Conservation (phyloP, 2,888 invertebrate genomes). For the Buathra laborator region DNA sequence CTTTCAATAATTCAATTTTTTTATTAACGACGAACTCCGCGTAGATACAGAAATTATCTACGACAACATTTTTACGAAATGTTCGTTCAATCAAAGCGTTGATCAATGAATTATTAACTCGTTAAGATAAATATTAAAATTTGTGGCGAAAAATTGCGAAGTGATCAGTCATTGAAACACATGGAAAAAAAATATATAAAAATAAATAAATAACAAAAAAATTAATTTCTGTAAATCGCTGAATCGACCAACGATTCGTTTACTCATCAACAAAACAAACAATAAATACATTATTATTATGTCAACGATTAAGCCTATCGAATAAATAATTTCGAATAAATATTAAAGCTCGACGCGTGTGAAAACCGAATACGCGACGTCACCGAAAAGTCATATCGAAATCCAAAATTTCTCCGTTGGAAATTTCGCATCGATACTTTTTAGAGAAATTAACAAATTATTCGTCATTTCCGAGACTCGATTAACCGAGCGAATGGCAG, state of each 20-base stretch:
- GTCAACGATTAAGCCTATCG: conserved; percentile 51
- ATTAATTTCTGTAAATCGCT: conserved; percentile 62
- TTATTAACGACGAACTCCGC: background rate
- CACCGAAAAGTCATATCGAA: background rate
- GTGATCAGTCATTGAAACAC: background rate
- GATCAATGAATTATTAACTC: background rate
- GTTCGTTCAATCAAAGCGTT: background rate
- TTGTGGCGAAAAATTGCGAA: background rate
- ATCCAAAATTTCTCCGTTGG: background rate
- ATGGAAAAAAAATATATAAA: background rate
- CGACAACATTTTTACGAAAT: background rate
- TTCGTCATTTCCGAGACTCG: background rate
- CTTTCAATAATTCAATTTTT: conserved; percentile 55
- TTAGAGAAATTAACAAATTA: background rate
- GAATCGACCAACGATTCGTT: conserved; percentile 47
- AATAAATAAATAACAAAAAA: conserved; percentile 62
- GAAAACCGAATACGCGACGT: background rate
- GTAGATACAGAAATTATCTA: background rate
- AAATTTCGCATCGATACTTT: background rate
- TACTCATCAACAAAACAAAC: conserved; percentile 53
- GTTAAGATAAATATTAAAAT: background rate
- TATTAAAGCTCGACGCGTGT: conserved; percentile 14
- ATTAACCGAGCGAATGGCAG: conserved; percentile 20
- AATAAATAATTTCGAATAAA: conserved; percentile 59
- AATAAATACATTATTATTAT: conserved; percentile 54